Conservation (phyloP, 2,113 vertebrate genomes). For the Malurus melanocephalus region DNA sequence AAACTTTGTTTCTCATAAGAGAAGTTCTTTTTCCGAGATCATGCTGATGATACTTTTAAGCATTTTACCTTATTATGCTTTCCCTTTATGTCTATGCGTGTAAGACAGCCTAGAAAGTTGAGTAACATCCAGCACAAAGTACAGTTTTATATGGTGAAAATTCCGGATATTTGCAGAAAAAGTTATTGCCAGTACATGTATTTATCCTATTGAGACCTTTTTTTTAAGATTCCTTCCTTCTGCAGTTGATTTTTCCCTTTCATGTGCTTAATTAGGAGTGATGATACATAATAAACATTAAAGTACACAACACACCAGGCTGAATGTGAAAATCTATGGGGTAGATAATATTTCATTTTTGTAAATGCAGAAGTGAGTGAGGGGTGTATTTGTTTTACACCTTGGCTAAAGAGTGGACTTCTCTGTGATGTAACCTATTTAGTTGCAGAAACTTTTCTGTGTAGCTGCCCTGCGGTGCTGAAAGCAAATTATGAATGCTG, state of each 20-base stretch:
- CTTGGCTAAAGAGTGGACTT: conserved; percentile 71
- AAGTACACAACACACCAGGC: not conserved
- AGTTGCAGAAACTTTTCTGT: conserved; percentile 74
- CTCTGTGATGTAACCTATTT: conserved; percentile 75
- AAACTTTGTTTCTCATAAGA: not conserved
- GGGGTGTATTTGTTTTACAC: conserved; percentile 68
- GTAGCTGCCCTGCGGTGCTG: conserved; percentile 70
- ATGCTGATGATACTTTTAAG: not conserved
- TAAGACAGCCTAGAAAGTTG: not conserved
- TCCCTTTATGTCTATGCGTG: not conserved
- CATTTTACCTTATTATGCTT: not conserved
- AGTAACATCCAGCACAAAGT: not conserved
- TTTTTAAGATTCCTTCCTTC: not conserved
- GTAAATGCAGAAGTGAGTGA: conserved; percentile 48
- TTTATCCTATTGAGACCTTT: conserved; percentile 10
- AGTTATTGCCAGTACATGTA: not conserved
- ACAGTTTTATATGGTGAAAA: not conserved
- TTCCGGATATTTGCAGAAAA: conserved; percentile 35
- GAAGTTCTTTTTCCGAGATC: not conserved
- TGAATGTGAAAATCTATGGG: not conserved
- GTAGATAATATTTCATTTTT: conserved; percentile 51
- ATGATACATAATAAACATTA: not conserved
- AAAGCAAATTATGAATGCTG: conserved; percentile 79
- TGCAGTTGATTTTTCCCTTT: not conserved
- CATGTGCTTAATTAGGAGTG: not conserved